phyloP scores from a whole-genome alignment of 2,797 vertebrate genomes.

The Neomorphus geoffroyi region DNA sequence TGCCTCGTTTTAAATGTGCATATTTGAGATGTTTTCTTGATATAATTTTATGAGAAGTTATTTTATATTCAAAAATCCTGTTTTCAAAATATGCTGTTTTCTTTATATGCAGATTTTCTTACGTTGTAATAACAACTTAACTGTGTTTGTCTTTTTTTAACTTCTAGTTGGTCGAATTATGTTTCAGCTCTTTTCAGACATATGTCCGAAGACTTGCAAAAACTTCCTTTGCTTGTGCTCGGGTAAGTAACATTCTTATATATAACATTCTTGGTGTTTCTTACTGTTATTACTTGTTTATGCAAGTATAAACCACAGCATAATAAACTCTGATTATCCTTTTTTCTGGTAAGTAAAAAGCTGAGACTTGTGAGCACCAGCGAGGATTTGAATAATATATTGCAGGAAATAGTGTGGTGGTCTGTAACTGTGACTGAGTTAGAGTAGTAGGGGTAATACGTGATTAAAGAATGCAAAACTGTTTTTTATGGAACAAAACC shows the following conservation, averaged over 20 bases:
- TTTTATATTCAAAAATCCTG: not conserved
- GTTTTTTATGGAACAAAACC: not conserved
- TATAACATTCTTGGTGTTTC: not conserved
- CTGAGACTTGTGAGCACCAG: not conserved
- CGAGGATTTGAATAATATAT: not conserved
- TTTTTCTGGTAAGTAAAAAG: not conserved
- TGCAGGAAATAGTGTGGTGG: not conserved
- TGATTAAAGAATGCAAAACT: not conserved
- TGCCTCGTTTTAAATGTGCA: not conserved
- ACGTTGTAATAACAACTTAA: accelerated
- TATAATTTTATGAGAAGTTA: too few species aligned
- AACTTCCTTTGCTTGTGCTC: conserved; percentile 98
- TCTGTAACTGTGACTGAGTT: not conserved
- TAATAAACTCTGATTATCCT: not conserved
- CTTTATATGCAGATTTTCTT: not conserved
- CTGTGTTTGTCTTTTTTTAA: not conserved
- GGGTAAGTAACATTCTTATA: conserved; percentile 73
- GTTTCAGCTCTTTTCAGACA: conserved; percentile 96
- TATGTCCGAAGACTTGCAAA: conserved; percentile 98
- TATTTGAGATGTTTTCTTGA: not conserved
- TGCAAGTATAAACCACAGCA: not conserved
- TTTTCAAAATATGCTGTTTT: not conserved
- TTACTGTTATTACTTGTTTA: not conserved
- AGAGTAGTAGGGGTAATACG: not conserved
- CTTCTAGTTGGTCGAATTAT: conserved; percentile 95